These are phyloP conservation scores for Ascidia mentula DNA, from an alignment of 23 tunicate species.

Conservation along the genomic window DNA sequence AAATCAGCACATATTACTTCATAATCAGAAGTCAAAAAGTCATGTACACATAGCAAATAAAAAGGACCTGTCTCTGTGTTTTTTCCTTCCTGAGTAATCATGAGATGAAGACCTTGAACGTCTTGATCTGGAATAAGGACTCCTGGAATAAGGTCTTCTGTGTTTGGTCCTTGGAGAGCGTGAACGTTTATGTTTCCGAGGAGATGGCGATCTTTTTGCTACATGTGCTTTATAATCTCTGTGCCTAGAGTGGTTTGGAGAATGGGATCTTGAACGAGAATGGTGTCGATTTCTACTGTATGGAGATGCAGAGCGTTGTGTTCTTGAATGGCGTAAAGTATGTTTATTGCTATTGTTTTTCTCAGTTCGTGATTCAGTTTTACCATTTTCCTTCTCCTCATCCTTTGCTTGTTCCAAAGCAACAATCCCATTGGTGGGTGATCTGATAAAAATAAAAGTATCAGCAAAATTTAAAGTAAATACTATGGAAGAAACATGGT, in stretches of 20 bases:
- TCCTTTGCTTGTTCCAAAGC: not conserved
- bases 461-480: no score
- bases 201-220: not conserved
- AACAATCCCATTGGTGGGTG: no score
- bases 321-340: not conserved
- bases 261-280: not conserved
- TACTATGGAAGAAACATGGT: no score
- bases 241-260: not conserved
- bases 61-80: not conserved
- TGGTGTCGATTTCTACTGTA: not conserved
- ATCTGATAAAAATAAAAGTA: no score
- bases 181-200: not conserved
- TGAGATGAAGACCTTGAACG: not conserved
- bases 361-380: not conserved
- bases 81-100: not conserved
- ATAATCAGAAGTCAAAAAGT: no score
- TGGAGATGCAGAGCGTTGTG: not conserved
- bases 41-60: no score
- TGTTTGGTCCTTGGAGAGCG: slow-evolving; percentile 29
- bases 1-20: no score
- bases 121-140: not conserved
- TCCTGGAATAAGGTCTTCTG: not conserved
- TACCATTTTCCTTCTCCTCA: not conserved
- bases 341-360: not conserved
- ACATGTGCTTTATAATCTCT: not conserved